Evolutionary conservation across 2,797 vertebrate genomes (phyloP).

Genomic region (Okamejei kenojei): DNA sequence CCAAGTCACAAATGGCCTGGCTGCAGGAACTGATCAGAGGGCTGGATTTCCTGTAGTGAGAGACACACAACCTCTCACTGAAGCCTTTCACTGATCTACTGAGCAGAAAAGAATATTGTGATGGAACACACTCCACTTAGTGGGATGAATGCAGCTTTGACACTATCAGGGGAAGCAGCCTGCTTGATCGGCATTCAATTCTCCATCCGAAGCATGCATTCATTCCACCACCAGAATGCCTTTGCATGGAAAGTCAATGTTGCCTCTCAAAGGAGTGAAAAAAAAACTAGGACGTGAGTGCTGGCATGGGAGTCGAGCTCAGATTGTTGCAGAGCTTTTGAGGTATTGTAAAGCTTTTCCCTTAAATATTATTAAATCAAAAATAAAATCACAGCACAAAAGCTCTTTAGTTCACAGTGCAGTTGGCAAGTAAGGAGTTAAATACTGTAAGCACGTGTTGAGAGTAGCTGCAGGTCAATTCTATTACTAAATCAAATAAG

Average conservation of each 20-base stretch:
- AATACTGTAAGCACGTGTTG: neutral
- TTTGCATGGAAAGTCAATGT: neutral
- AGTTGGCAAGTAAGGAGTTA: neutral
- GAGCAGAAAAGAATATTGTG: no score
- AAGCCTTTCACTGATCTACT: no score
- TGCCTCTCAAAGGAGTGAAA: neutral
- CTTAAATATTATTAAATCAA: slow-evolving; percentile 4
- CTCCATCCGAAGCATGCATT: no score
- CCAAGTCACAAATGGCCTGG: no score
- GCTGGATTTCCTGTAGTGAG: no score
- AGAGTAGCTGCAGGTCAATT: slow-evolving; percentile 23
- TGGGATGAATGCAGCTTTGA: no score
- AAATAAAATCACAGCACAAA: neutral
- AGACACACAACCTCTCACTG: no score
- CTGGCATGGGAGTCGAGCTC: neutral
- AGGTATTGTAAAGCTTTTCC: neutral
- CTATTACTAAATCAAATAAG: slow-evolving; percentile 19
- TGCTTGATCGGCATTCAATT: no score
- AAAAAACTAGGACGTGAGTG: neutral
- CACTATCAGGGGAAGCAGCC: no score
- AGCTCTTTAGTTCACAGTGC: neutral
- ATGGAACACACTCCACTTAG: no score
- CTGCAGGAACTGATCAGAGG: no score
- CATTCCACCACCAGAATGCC: no score
- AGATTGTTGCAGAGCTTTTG: neutral